phyloP scores from a whole-genome alignment of 1,140 invertebrate genomes.

The Bombus haemorrhoidalis region DNA sequence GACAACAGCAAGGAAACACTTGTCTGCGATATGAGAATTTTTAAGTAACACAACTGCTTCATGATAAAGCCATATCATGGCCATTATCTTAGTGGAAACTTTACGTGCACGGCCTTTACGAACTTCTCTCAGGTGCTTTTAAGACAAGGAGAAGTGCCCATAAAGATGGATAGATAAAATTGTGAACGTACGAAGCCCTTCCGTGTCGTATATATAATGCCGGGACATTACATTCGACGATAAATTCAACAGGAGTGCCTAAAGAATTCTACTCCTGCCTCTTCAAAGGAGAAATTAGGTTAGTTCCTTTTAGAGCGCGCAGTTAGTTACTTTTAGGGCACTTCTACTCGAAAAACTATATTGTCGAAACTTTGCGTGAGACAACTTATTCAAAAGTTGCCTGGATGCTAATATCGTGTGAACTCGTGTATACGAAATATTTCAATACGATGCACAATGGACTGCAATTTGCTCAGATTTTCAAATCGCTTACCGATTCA shows the following conservation, averaged over 20 bases:
- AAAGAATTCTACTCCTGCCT: background rate
- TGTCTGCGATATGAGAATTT: conserved; percentile 28
- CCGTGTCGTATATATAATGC: background rate
- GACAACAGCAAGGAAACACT: background rate
- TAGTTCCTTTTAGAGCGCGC: background rate
- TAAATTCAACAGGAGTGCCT: background rate
- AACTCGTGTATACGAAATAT: background rate
- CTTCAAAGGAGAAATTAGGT: background rate
- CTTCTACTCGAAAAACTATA: background rate
- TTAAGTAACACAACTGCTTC: conserved; percentile 24
- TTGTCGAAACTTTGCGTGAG: background rate
- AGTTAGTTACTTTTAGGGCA: background rate
- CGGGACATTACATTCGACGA: background rate
- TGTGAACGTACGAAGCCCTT: conserved; percentile 14
- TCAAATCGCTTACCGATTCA: too few relatives aligned
- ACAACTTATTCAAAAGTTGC: background rate
- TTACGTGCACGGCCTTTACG: conserved; percentile 40
- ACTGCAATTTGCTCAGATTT: background rate
- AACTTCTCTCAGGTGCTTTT: conserved; percentile 40
- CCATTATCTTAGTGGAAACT: conserved; percentile 34
- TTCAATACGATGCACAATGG: background rate
- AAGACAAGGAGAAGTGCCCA: conserved; percentile 44
- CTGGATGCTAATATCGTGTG: background rate
- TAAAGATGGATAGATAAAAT: conserved; percentile 56
- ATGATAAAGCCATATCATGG: conserved; percentile 39